Conservation (phyloP, 2,888 invertebrate genomes). For the Caenorhabditis sp. region DNA sequence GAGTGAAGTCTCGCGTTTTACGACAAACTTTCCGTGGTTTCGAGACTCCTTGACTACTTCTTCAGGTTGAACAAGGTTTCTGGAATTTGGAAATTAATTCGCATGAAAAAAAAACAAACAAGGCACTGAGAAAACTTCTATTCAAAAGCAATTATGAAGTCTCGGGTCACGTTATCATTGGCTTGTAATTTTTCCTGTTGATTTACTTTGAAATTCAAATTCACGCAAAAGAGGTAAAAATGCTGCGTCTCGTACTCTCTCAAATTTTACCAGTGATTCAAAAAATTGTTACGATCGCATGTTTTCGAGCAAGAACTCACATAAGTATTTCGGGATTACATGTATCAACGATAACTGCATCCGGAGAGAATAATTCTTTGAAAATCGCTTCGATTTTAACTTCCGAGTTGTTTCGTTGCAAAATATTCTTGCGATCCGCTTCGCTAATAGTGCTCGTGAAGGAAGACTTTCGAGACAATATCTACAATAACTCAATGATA, state of each 20-base stretch:
- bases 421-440: neutral
- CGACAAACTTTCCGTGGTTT: neutral
- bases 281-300: too few relatives aligned
- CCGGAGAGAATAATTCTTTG: constrained; percentile 37
- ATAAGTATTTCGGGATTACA: neutral
- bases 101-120: neutral
- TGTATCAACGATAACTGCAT: constrained; percentile 34
- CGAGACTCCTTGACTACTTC: neutral
- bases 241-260: too few relatives aligned
- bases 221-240: too few relatives aligned
- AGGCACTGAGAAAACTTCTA: too few relatives aligned
- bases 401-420: constrained; percentile 28
- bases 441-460: neutral
- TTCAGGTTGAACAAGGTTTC: neutral
- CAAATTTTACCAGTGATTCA: too few relatives aligned
- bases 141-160: too few relatives aligned
- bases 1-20: neutral
- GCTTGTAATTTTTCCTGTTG: too few relatives aligned
- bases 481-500: neutral
- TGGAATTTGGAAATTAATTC: too few relatives aligned
- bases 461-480: neutral
- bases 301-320: too few relatives aligned
- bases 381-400: constrained; percentile 39
- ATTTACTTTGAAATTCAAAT: too few relatives aligned
- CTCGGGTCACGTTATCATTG: too few relatives aligned